Base-by-base conservation (phyloP, 2,888 invertebrate genomes). In the Apantesis nais region DNA sequence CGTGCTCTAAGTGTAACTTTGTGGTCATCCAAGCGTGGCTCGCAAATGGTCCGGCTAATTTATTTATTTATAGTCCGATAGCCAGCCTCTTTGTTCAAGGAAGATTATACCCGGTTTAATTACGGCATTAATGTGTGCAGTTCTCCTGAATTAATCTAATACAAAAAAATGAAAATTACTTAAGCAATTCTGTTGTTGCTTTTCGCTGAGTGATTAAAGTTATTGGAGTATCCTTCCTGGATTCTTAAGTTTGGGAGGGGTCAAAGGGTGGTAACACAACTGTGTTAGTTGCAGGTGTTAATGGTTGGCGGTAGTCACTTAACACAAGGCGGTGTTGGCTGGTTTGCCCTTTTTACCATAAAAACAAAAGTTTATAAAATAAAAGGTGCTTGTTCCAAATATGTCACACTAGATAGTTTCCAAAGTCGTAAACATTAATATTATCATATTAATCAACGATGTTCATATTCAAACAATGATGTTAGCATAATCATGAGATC, bases 51-150 rank as follows among this genome's bases (percentile, higher is more conserved):
- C 75, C 83, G 80, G 76, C 81, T 77, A 79, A 76, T 78, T 89
- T 89, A 90, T 89, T 89, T 90, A 90, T 90, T 88, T 89, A 88
- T 86, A 79, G 76, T 76, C 55, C 48, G 74, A 78, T 74, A 74
- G 72, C 66, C 72, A 70, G 67, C 68, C 74, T 73, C 73, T 75
- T 78, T 77, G 72, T 74, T 73, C 25, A 29, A 60, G n/a, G 65
- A 74, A 77, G 67, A 58, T 73, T 76, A 75, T 81, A 71, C 63
- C 62, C 65, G 19, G 72, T 72, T 79, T 76, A 76, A 75, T 80
- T 76, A 75, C 25, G 16, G 67, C 66, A 68, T 70, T 72, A 70
- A 71, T 73, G 66, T 68, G 62, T 44, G 52, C 39, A 31, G n/a
- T 68, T 70, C 16, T 73, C 60, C 41, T 34, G 29, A 39, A 67